Conservation (phyloP, 2,888 invertebrate species). For the Melanophora roralis region DNA sequence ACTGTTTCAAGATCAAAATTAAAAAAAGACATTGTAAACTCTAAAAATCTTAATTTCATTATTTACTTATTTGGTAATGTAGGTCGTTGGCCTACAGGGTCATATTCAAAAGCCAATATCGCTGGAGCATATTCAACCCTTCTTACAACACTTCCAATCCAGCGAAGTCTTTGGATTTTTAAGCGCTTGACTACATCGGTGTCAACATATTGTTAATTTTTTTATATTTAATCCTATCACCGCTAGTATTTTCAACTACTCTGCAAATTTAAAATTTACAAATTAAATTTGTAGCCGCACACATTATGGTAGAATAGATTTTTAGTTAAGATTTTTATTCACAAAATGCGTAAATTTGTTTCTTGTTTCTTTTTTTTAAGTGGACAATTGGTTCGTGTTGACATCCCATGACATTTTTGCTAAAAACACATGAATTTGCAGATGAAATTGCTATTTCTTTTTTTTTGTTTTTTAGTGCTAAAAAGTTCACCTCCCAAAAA, state of each 20-base stretch:
- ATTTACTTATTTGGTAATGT: too few species aligned
- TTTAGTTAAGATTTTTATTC: not conserved
- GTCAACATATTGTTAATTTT: not conserved
- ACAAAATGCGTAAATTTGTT: not conserved
- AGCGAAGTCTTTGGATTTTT: too few species aligned
- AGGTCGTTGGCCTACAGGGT: too few species aligned
- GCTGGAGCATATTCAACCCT: too few species aligned
- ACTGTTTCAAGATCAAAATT: too few species aligned
- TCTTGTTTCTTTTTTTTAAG: constrained; percentile 37
- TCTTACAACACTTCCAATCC: too few species aligned
- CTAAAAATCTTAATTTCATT: too few species aligned
- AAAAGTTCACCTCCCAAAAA: constrained; percentile 25
- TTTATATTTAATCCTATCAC: too few species aligned
- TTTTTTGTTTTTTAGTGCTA: not conserved
- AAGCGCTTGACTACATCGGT: too few species aligned
- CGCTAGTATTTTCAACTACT: not conserved
- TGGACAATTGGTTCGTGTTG: constrained; percentile 61
- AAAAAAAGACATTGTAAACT: too few species aligned
- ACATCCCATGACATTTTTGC: constrained; percentile 56
- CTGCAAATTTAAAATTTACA: too few species aligned
- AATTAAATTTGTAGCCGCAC: not conserved
- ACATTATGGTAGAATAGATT: not conserved
- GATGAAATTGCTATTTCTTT: constrained; percentile 15
- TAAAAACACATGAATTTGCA: constrained; percentile 51
- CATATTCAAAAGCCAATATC: too few species aligned